Evolutionary conservation across 2,113 vertebrate genomes (phyloP).

Genomic region (Bubo scandiacus): DNA sequence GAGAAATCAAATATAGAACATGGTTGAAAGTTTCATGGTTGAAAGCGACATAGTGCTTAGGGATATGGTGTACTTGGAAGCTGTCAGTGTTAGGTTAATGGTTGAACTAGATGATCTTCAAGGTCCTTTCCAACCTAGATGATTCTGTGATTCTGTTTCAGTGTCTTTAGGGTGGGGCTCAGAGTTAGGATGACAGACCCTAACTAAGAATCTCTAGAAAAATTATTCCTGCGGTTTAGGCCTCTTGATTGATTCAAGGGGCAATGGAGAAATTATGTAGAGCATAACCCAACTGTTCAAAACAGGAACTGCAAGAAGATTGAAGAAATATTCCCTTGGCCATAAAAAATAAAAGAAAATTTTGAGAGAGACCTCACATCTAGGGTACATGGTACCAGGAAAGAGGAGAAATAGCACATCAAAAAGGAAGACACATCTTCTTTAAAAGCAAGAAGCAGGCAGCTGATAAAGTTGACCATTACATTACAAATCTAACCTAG

Average conservation of each 20-base stretch:
- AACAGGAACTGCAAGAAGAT: background rate
- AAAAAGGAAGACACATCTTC: background rate
- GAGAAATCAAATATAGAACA: background rate
- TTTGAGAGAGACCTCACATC: background rate
- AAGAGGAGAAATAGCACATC: background rate
- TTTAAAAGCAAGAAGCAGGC: background rate
- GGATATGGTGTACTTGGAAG: too few species aligned
- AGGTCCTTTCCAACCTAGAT: too few species aligned
- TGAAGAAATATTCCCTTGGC: background rate
- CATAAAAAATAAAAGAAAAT: background rate
- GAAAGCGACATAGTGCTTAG: too few species aligned
- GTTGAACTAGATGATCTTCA: too few species aligned
- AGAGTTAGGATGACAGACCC: background rate
- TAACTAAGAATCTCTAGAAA: background rate
- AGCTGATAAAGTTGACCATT: background rate
- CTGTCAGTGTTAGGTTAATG: too few species aligned
- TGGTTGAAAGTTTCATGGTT: background rate
- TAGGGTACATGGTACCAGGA: background rate
- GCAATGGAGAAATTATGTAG: background rate
- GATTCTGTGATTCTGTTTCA: too few species aligned
- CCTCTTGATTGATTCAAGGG: background rate
- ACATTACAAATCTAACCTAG: background rate
- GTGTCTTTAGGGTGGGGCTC: background rate
- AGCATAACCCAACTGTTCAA: background rate
- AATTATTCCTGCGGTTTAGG: background rate